Evolutionary conservation across 2,797 vertebrate species (phyloP), one percentile per base, ranked within the genome.

Genomic region (Otolemur crassicaudatus): DNA sequence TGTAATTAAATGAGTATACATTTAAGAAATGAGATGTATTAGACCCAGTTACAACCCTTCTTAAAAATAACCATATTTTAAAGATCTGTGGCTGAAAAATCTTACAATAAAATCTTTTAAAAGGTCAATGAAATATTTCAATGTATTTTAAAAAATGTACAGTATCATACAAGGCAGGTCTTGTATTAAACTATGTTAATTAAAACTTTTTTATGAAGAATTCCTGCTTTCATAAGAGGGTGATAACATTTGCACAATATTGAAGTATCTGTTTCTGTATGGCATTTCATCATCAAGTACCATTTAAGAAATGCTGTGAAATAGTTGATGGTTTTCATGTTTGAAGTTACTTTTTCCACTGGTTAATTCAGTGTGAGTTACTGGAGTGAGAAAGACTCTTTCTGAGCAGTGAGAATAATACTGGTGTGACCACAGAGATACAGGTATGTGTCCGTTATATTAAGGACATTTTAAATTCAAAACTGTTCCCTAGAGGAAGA

Each of bases 401-500:
- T 46, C 46, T 69, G 1, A 5, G 2, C 5, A 10, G 6, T 31
- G 56, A 60, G 2, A 53, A 43, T 20, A 82, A 46, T 22, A 7
- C 14, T 46, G 31, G 22, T 53, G 17, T 13, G 17, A 69, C 17
- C 29, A 58, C 12, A 67, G 37, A 75, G 6, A 27, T n/a, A 49
- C 4, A 0, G 49, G 49, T 14, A 9, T 4, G 17, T 69, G 29
- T 60, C 60, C 20, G n/a, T 79, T 61, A 56, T 49, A 56, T 31
- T 20, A 94, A 81, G 27, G 17, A 29, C 11, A 22, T 75, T 89
- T 93, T 46, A 49, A 61, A 75, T 19, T 14, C 34, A 49, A 87
- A 87, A 90, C 79, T 34, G 0, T 56, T 86, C 94, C 11, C 75
- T 61, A 83, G 89, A 79, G 31, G 12, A 60, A 93, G 2, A n/a